These are phyloP conservation scores for Haemorhous mexicanus DNA, from an alignment of 2,113 vertebrate species.

Conservation along the genomic window DNA sequence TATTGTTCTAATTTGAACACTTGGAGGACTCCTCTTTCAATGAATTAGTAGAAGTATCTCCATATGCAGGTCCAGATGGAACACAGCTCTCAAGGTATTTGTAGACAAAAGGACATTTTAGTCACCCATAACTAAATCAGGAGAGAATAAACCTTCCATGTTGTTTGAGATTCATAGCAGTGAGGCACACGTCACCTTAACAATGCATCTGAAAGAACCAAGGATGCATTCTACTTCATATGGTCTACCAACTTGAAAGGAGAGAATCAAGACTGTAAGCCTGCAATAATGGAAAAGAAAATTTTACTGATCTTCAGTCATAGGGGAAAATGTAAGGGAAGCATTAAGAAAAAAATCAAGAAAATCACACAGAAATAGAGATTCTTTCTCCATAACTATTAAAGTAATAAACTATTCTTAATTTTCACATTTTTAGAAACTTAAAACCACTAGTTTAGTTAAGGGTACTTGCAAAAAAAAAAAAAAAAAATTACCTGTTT, in stretches of 20 bases:
- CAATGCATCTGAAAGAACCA: not conserved
- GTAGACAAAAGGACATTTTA: not conserved
- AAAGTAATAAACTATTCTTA: not conserved
- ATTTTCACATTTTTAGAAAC: not conserved
- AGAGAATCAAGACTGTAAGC: not conserved
- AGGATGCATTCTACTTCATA: not conserved
- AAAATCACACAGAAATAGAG: not conserved
- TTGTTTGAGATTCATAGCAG: not conserved
- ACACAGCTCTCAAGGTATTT: not conserved
- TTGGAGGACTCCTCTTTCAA: not conserved
- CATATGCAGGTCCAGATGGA: not conserved
- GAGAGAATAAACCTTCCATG: not conserved
- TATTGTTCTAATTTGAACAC: not conserved
- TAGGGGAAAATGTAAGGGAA: not conserved
- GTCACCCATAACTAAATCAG: not conserved
- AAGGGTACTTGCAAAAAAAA: not conserved
- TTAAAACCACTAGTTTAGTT: not conserved
- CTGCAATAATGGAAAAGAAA: not conserved
- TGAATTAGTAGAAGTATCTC: not conserved
- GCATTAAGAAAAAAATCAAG: not conserved
- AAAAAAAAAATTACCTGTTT: not conserved
- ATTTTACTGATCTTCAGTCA: not conserved
- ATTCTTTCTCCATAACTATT: not conserved
- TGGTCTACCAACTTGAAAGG: not conserved
- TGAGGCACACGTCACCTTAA: not conserved